Evolutionary conservation across 30 jellyfish, hydroid and myxozoan species (phyloP), one percentile per base, ranked within the genome.

Genomic region (Aurelia aurita): DNA sequence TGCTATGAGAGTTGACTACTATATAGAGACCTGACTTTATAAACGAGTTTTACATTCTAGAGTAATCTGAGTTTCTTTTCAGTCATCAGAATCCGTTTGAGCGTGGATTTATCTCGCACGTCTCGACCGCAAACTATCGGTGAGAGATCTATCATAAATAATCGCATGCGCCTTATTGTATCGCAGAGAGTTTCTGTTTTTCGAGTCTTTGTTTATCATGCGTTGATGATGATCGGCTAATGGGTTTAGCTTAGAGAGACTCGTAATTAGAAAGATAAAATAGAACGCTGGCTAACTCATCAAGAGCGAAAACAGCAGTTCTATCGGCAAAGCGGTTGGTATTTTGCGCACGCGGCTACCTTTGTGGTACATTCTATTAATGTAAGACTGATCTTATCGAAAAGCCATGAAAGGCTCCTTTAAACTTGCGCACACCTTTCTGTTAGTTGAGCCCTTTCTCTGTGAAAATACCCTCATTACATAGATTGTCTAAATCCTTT

Each of bases 401-500:
- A 70, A 83, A 55, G 69, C 81, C 53, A 69, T 70, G 87, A 83
- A 83, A 83, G 93, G 57, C 66, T 57, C 85, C 65, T 81, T 81
- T 55, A 74, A 72, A 83, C 45, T 0, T 46, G 79, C 93, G 87
- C 93, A 72, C 87, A 54, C 74, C 87, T 83, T 71, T 83, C 85
- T 59, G 44, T 54, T 58, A 55, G 63, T 68, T 71, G 81, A 55
- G 78, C 74, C 62, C 68, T 57, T 70, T 69, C 79, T 39, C 81
- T 68, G 16, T 67, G 29, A 71, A 83, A 83, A 69, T 83, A 54
- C 87, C 62, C 85, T 83, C 77, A 83, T 83, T 83, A 83, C 93
- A 61, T 71, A 70, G 93, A 83, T 83, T 58, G 87, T 83, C 82
- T 45, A 83, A 83, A 83, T 83, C 93, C 87, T 71, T 58, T 83